A percentile compares a stretch with the other conserved stretches of the same genome.
phyloP scores from a whole-genome alignment of 2,888 invertebrate genomes.

The Leucophenga maculata region DNA sequence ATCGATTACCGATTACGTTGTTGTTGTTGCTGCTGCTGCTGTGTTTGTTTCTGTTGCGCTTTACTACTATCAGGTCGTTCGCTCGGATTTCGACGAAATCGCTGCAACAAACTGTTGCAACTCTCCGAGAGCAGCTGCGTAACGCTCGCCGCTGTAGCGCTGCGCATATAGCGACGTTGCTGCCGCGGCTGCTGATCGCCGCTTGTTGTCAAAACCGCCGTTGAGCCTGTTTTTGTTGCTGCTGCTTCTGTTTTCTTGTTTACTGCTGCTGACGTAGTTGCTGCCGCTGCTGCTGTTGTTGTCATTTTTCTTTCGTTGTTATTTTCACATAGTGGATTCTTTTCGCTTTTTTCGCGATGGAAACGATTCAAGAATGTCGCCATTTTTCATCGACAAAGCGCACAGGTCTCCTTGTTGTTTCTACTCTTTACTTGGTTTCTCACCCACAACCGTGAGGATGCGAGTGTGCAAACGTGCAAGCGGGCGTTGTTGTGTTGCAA shows the following conservation, averaged over 20 bases:
- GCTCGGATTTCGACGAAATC: slow-evolving; percentile 85
- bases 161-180: slow-evolving; percentile 82
- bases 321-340: slow-evolving; percentile 50
- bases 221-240: slow-evolving; percentile 38
- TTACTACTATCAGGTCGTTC: slow-evolving; percentile 75
- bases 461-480: too few relatives aligned
- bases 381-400: slow-evolving; percentile 48
- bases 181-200: slow-evolving; percentile 69
- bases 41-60: slow-evolving; percentile 50
- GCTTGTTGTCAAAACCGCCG: slow-evolving; percentile 1
- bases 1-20: slow-evolving; percentile 66
- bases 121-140: slow-evolving; percentile 90
- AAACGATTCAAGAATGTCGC: slow-evolving; percentile 69
- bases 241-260: slow-evolving; percentile 45
- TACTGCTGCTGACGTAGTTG: slow-evolving; percentile 33
- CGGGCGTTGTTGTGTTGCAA: slow-evolving; percentile 22
- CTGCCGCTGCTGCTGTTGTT: slow-evolving; percentile 41
- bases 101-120: slow-evolving; percentile 87
- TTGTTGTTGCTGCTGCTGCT: slow-evolving; percentile 43
- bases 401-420: neutral
- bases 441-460: too few relatives aligned
- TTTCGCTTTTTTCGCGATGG: slow-evolving; percentile 69
- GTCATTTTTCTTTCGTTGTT: slow-evolving; percentile 42
- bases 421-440: slow-evolving; percentile 5
- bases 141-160: slow-evolving; percentile 85